Percentiles rank a stretch among this genome's conserved stretches.
Evolutionary conservation across 2,888 invertebrate species (phyloP).

Genomic region (Augochlorella aurata): DNA sequence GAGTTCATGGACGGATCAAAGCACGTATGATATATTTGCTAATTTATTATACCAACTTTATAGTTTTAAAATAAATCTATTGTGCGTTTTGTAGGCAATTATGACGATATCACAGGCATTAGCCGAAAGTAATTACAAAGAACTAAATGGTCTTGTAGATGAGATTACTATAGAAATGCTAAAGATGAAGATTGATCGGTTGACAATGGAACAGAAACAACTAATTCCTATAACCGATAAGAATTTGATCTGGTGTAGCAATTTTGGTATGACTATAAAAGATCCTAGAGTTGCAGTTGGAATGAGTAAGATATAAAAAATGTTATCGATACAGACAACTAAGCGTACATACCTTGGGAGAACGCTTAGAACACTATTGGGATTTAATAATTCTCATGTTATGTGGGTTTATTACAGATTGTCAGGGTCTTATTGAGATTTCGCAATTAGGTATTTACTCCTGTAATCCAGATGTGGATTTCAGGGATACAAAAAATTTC

Average conservation of each 20-base stretch:
- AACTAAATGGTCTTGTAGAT: constrained; percentile 80
- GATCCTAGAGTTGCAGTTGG: constrained; percentile 17
- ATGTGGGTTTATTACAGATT: constrained; percentile 11
- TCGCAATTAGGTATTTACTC: neutral
- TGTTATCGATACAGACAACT: neutral
- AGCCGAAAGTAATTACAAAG: constrained; percentile 80
- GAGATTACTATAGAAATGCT: constrained; percentile 78
- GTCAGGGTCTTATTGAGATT: neutral
- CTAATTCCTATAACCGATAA: constrained; percentile 53
- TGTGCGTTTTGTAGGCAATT: constrained; percentile 78
- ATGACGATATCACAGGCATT: constrained; percentile 79
- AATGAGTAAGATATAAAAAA: neutral
- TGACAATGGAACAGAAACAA: constrained; percentile 64
- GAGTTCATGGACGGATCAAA: neutral
- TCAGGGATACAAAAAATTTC: fast-evolving
- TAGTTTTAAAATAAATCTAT: neutral
- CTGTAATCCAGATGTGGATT: too few species aligned
- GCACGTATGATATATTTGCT: constrained; percentile 14
- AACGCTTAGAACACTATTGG: neutral
- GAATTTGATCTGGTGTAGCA: constrained; percentile 44
- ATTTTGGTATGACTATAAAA: constrained; percentile 7
- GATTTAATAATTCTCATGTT: neutral
- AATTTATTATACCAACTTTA: neutral
- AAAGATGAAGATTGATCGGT: constrained; percentile 72
- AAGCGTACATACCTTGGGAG: neutral